A percentile compares a stretch with the other conserved stretches of the same genome.
phyloP scores from a whole-genome alignment of 2,797 vertebrate genomes.

The Sebastes paucispinis region DNA sequence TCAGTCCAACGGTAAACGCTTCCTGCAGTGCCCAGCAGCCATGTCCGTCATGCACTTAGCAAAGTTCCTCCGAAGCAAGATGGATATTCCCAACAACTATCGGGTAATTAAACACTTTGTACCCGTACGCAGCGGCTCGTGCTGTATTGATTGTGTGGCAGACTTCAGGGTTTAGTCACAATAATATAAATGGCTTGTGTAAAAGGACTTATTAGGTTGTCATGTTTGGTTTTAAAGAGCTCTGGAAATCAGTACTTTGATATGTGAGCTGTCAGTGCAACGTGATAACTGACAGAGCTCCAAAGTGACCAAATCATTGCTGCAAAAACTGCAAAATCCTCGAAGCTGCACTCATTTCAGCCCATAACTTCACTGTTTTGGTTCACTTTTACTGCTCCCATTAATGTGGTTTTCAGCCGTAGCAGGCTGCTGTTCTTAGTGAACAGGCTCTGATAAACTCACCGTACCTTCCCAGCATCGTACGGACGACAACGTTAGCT shows the following conservation, averaged over 20 bases:
- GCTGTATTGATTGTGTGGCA: not conserved
- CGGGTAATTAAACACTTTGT: constrained; percentile 82
- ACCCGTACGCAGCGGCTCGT: not conserved
- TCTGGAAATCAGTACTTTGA: not conserved
- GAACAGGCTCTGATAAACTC: not conserved
- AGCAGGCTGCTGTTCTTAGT: not conserved
- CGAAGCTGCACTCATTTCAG: not conserved
- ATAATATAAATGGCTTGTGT: not conserved
- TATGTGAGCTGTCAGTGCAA: not conserved
- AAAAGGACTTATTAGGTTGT: not conserved
- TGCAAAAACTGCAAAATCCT: not conserved
- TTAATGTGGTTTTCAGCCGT: not conserved
- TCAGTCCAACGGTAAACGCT: constrained; percentile 95
- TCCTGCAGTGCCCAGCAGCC: constrained; percentile 96
- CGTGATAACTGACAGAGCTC: not conserved
- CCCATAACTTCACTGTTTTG: not conserved
- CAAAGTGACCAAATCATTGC: not conserved
- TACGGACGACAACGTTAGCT: not conserved
- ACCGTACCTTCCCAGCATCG: not conserved
- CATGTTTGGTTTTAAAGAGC: not conserved
- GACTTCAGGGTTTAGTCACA: not conserved
- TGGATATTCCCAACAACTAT: constrained; percentile 98
- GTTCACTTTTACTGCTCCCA: not conserved
- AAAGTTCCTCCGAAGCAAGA: constrained; percentile 98
- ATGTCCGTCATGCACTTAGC: constrained; percentile 99